Conservation (phyloP, 2,888 invertebrate species). For the Tethea ocularis region DNA sequence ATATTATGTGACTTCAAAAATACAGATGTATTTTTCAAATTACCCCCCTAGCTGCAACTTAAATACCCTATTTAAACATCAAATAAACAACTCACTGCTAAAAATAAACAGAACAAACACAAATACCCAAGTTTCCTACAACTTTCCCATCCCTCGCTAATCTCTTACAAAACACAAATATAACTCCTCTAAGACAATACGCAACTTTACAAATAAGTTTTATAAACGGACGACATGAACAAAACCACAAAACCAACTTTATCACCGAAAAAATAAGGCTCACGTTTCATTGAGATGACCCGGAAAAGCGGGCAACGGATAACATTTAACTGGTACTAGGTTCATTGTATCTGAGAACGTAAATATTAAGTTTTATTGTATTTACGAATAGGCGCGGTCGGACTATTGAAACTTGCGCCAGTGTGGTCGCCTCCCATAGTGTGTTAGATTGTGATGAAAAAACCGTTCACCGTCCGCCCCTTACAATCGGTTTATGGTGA, state of each 20-base stretch:
- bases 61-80: slow-evolving; percentile 10
- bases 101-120: slow-evolving; percentile 59
- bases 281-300: slow-evolving; percentile 15
- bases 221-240: slow-evolving; percentile 54
- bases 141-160: slow-evolving; percentile 65
- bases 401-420: slow-evolving; percentile 50
- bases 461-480: slow-evolving; percentile 55
- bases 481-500: slow-evolving; percentile 66
- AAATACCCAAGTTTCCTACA: slow-evolving; percentile 45
- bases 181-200: slow-evolving; percentile 67
- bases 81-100: slow-evolving; percentile 58
- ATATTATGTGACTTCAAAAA: no score
- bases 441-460: slow-evolving; percentile 50
- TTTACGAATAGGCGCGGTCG: slow-evolving; percentile 73
- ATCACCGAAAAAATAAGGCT: slow-evolving; percentile 21
- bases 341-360: slow-evolving; percentile 77
- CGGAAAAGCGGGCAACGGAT: slow-evolving; percentile 47
- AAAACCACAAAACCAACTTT: slow-evolving; percentile 36
- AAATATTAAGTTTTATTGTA: slow-evolving; percentile 81
- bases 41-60: background rate
- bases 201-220: slow-evolving; percentile 73
- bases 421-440: slow-evolving; percentile 79
- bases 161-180: slow-evolving; percentile 71
- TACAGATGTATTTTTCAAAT: slow-evolving; percentile 6
- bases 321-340: slow-evolving; percentile 65